These are phyloP conservation scores for Columba janthina DNA, from an alignment of 2,113 vertebrate species.

Conservation along the genomic window DNA sequence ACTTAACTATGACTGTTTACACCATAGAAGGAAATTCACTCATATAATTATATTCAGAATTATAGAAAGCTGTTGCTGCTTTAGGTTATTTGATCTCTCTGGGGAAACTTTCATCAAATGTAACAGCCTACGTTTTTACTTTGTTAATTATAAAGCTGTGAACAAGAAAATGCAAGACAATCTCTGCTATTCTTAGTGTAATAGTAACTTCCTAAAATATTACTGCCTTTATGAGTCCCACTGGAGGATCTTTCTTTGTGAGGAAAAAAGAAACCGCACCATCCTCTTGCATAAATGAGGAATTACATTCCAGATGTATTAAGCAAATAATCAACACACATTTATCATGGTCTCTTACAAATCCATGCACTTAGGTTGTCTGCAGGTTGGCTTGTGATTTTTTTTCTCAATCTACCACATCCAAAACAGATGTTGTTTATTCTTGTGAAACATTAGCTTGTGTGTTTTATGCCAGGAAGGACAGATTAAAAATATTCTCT, in stretches of 20 bases:
- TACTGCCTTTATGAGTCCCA: conserved; percentile 42
- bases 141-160: conserved; percentile 66
- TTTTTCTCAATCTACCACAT: neutral
- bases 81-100: conserved; percentile 53
- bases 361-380: neutral
- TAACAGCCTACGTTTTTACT: conserved; percentile 56
- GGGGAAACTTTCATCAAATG: conserved; percentile 48
- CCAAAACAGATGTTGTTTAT: neutral
- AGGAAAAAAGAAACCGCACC: neutral
- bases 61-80: conserved; percentile 41
- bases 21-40: conserved; percentile 11
- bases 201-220: conserved; percentile 53
- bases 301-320: conserved; percentile 4
- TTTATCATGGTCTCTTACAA: neutral
- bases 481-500: neutral
- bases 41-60: conserved; percentile 41
- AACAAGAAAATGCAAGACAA: conserved; percentile 54
- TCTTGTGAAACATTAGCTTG: neutral
- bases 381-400: neutral
- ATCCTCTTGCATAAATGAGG: neutral
- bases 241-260: conserved; percentile 4
- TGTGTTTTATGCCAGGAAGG: neutral
- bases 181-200: conserved; percentile 45
- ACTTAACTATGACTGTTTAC: neutral
- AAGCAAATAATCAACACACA: neutral